Percentiles rank a stretch among this genome's conserved stretches.
phyloP scores from a whole-genome alignment of 92 coral and sea anemone genomes.

The Porites evermanni region DNA sequence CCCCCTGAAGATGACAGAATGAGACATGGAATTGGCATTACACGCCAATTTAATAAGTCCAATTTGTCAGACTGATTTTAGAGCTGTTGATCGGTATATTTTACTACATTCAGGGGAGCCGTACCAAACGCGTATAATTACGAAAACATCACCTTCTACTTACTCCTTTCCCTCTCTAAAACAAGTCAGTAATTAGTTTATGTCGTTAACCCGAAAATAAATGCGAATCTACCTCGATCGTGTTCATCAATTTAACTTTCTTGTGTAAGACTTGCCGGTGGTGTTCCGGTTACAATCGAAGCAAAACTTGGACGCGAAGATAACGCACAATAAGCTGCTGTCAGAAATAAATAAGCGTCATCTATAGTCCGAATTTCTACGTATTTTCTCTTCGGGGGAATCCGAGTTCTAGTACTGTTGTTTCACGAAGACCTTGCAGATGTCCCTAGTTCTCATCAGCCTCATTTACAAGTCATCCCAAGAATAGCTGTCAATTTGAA shows the following conservation, averaged over 20 bases:
- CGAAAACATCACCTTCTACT: conserved; percentile 4
- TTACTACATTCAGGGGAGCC: conserved; percentile 16
- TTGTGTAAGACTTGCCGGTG: background rate
- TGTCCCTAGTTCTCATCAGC: conserved; percentile 16
- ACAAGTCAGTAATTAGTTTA: conserved; percentile 55
- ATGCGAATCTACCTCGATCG: conserved; percentile 28
- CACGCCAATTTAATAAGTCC: conserved; percentile 48
- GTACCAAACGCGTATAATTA: conserved; percentile 21
- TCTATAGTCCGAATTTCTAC: background rate
- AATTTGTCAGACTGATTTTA: conserved; percentile 52
- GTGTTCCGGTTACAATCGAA: background rate
- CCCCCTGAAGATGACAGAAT: conserved; percentile 27
- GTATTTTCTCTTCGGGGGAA: conserved; percentile 8
- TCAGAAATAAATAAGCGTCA: background rate
- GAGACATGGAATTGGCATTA: conserved; percentile 43
- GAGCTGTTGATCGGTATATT: conserved; percentile 44
- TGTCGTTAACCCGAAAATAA: conserved; percentile 46
- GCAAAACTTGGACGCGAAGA: background rate
- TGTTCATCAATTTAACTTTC: background rate
- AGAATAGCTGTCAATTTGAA: conserved; percentile 22
- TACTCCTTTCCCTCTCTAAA: conserved; percentile 15
- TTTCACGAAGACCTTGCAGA: conserved; percentile 36
- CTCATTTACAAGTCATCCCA: conserved; percentile 43
- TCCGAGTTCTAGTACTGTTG: conserved; percentile 2
- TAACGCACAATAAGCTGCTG: background rate